Conservation (phyloP, 2,797 vertebrate species). For the Catostomus latipinnis region DNA sequence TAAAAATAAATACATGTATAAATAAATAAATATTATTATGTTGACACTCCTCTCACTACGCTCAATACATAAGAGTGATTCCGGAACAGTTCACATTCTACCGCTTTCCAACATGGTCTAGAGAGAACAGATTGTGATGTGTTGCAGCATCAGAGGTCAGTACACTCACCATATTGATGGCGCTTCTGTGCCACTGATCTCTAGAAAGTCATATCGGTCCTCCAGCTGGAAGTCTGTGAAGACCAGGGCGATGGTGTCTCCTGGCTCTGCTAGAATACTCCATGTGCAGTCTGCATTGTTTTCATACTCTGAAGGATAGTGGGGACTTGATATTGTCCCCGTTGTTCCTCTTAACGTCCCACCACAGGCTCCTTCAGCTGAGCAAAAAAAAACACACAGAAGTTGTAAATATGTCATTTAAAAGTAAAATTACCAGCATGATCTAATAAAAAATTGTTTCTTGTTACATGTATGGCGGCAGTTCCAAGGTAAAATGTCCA, state of each 20-base stretch:
- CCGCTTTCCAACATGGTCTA: not conserved
- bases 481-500: too few species aligned
- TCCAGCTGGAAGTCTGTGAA: constrained; percentile 97
- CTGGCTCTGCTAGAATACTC: constrained; percentile 95
- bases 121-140: constrained; percentile 14
- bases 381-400: not conserved
- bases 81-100: not conserved
- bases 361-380: constrained; percentile 95
- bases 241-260: constrained; percentile 95
- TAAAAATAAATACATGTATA: too few species aligned
- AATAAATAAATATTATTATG: too few species aligned
- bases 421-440: too few species aligned
- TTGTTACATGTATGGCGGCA: too few species aligned
- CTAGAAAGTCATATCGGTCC: constrained; percentile 96
- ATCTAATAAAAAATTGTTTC: too few species aligned
- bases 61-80: not conserved
- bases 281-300: constrained; percentile 97
- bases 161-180: constrained; percentile 94
- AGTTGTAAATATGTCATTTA: too few species aligned
- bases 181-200: constrained; percentile 96
- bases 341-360: constrained; percentile 94
- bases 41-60: too few species aligned
- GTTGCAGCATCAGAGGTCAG: constrained; percentile 7
- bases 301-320: constrained; percentile 94
- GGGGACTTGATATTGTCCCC: constrained; percentile 90